These are phyloP conservation scores for Amblyjoppa fuscipennis DNA, from an alignment of 2,888 invertebrate species.

Conservation along the genomic window DNA sequence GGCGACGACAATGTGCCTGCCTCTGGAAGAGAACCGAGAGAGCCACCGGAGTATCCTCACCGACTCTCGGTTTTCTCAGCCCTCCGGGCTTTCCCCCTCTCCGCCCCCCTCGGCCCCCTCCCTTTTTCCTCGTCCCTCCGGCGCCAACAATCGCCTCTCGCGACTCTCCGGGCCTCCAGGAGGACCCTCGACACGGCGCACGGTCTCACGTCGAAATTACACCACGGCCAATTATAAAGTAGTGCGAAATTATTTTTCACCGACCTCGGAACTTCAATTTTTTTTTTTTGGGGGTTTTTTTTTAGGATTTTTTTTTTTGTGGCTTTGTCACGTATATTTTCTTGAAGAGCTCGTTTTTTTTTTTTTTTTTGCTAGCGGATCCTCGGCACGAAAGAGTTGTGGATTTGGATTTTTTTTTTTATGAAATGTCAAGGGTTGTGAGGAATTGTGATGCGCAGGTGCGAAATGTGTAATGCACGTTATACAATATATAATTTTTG, in stretches of 20 bases:
- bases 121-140: conserved; percentile 44
- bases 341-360: conserved; percentile 1
- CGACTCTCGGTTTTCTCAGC: conserved; percentile 57
- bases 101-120: conserved; percentile 20
- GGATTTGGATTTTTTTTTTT: neutral
- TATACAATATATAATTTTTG: no score
- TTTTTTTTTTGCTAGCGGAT: conserved; percentile 7
- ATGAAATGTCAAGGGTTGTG: no score
- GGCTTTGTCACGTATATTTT: conserved; percentile 1
- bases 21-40: conserved; percentile 55
- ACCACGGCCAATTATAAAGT: conserved; percentile 81
- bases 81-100: conserved; percentile 55
- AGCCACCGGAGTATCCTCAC: conserved; percentile 57
- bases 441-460: no score
- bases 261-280: conserved; percentile 53
- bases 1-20: conserved; percentile 78
- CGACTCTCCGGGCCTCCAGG: conserved; percentile 70
- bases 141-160: conserved; percentile 27
- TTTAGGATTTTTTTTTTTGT: conserved; percentile 56
- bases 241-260: conserved; percentile 72
- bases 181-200: conserved; percentile 79
- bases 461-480: no score
- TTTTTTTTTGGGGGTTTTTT: neutral
- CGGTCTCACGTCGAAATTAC: conserved; percentile 80
- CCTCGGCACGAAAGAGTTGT: neutral